A percentile compares a stretch with the other conserved stretches of the same genome.
These are phyloP conservation scores for Platyrinchus mystaceus DNA, from an alignment of 2,797 vertebrate species.

Conservation along the genomic window DNA sequence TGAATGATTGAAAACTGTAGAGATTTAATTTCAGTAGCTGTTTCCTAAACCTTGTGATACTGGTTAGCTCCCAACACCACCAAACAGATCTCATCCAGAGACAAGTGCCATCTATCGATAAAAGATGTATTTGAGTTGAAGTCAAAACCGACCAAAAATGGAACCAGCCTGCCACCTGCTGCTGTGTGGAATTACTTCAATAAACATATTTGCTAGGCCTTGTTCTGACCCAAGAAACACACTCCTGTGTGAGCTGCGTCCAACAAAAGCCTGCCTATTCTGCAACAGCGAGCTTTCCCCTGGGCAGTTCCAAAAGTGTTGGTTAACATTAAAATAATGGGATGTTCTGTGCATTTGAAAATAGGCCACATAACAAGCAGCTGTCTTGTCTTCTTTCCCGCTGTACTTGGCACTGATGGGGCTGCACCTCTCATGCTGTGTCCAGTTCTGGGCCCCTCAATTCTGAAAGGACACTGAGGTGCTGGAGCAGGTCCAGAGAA, in stretches of 20 bases:
- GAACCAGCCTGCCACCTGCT: constrained; percentile 59
- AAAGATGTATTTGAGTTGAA: not conserved
- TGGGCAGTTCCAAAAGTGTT: not conserved
- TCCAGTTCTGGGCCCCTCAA: not conserved
- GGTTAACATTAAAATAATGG: not conserved
- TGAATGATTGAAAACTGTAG: not conserved
- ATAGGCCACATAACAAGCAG: not conserved
- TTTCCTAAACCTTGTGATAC: not conserved
- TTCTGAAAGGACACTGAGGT: not conserved
- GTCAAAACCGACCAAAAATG: not conserved
- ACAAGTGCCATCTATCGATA: not conserved
- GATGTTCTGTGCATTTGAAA: not conserved
- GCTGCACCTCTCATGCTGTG: not conserved
- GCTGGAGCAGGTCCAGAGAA: not conserved
- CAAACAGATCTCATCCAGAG: not conserved
- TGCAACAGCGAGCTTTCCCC: not conserved
- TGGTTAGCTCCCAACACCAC: not conserved
- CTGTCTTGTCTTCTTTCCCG: not conserved
- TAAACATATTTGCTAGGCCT: not conserved
- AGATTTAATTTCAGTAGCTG: not conserved
- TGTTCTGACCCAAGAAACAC: not conserved
- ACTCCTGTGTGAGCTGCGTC: not conserved
- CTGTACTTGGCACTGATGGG: not conserved
- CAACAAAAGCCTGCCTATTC: not conserved
- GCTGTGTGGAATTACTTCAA: not conserved